phyloP scores from a whole-genome alignment of 37 sponge, comb jelly and placozoan genomes.

The Amphimedon queenslandica region DNA sequence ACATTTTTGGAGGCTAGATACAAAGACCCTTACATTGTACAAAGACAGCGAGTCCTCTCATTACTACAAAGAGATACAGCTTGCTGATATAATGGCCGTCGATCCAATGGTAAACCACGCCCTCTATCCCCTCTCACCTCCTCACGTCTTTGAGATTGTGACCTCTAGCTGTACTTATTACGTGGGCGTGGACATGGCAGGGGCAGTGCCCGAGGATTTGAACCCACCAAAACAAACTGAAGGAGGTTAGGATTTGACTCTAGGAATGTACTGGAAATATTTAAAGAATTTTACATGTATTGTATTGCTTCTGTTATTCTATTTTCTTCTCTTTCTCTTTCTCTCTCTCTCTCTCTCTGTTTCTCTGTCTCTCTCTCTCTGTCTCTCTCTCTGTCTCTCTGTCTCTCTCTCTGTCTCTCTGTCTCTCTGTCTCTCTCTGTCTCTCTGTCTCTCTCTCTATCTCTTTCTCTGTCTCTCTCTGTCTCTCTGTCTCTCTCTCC shows the following conservation, averaged over 20 bases:
- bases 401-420: no score
- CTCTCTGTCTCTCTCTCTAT: no score
- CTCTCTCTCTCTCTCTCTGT: not conserved
- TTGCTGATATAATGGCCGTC: constrained; percentile 79
- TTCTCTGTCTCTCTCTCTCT: no score
- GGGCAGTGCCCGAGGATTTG: constrained; percentile 40
- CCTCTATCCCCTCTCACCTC: constrained; percentile 62
- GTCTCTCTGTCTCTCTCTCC: not conserved
- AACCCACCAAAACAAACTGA: constrained; percentile 12
- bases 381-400: no score
- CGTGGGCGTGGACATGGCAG: constrained; percentile 78
- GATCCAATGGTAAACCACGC: constrained; percentile 64
- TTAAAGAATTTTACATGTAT: no score
- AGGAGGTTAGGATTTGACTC: not conserved
- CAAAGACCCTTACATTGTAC: constrained; percentile 74
- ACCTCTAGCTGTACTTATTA: constrained; percentile 65
- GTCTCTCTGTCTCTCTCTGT: no score
- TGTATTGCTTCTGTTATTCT: no score
- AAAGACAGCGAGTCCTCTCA: constrained; percentile 39
- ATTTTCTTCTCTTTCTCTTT: not conserved
- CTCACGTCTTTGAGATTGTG: constrained; percentile 86
- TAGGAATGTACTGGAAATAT: no score
- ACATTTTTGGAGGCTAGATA: constrained; percentile 80
- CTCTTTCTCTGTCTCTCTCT: no score
- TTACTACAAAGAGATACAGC: constrained; percentile 56